Base-by-base conservation (phyloP, 2,888 invertebrate species). In the Cerastis leucographa region DNA sequence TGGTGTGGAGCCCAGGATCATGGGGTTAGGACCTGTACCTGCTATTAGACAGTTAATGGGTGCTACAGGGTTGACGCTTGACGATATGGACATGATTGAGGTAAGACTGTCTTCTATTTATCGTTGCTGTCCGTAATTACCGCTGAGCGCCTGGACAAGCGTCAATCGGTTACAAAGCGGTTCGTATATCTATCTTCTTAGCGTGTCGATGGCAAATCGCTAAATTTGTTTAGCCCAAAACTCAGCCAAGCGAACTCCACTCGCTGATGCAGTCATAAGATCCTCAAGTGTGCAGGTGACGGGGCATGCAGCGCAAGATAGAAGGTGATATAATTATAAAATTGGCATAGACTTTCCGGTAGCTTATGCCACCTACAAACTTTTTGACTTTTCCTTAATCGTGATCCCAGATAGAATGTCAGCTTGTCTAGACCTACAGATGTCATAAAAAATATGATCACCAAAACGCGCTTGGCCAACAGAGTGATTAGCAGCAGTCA, bases 21-120 rank as follows among this genome's bases (percentile, higher is more conserved):
- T 99, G 99, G 99, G 99, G 74, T 98, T 99, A 91, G 99, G 99
- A 0, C 99, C 99, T 6, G 99, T 98, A 11, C 98, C 99, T 0
- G 99, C 99, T n/a, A 99, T 99, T 72, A 97, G 97, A 89, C 98
- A 98, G 90, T 97, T 99, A 54, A 97, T 99, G 19, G 97, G 98
- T 89, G 97, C 97, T 56, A 97, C 98, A 22, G 98, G 98, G 68
- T 97, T 98, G 88, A 97, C 97, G 73, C 93, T 99, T 56, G 97
- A 98, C 78, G 98, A 99, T 90, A 98, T 99, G 86, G 99, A 99
- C 93, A 96, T 99, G 77, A 96, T 99, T 91, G 99, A 99, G 97
- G 99, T 99, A 78, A 83, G 42, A 5, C 7, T 68, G 9, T 19
- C 29, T 7, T 46, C 35, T 5, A 61, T 61, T 4, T 29, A 59